Evolutionary conservation across 2,888 invertebrate genomes (phyloP).

Genomic region (Zele albiditarsus): DNA sequence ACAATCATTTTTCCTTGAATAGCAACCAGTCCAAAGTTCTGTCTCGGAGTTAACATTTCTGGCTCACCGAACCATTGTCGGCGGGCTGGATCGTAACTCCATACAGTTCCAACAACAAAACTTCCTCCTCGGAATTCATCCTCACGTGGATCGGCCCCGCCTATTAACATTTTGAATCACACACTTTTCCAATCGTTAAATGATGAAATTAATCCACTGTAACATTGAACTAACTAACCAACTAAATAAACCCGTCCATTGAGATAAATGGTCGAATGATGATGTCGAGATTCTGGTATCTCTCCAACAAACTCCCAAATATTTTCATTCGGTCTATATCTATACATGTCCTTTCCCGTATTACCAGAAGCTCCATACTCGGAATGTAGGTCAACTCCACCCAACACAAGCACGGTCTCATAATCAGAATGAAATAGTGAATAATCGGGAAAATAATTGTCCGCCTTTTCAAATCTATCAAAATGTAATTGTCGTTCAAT

Average conservation of each 20-base stretch:
- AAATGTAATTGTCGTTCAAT: slow-evolving; percentile 44
- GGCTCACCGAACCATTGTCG: slow-evolving; percentile 80
- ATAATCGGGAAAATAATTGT: slow-evolving; percentile 74
- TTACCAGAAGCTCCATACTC: slow-evolving; percentile 76
- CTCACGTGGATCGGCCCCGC: slow-evolving; percentile 80
- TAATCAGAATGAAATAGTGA: slow-evolving; percentile 77
- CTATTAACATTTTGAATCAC: slow-evolving; percentile 66
- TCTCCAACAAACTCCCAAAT: slow-evolving; percentile 81
- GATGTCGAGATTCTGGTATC: slow-evolving; percentile 81
- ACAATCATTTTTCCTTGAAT: slow-evolving; percentile 80
- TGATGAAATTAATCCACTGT: background rate
- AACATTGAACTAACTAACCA: slow-evolving; percentile 70
- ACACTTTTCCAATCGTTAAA: background rate
- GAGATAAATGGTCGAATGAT: slow-evolving; percentile 79
- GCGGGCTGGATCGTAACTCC: slow-evolving; percentile 81
- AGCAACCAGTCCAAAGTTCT: slow-evolving; percentile 82
- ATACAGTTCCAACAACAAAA: slow-evolving; percentile 78
- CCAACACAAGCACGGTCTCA: slow-evolving; percentile 80
- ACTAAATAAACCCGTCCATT: slow-evolving; percentile 80
- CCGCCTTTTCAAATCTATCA: slow-evolving; percentile 52
- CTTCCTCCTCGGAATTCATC: slow-evolving; percentile 76
- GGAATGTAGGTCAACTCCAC: slow-evolving; percentile 80
- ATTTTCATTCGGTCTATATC: slow-evolving; percentile 77
- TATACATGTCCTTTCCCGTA: slow-evolving; percentile 78
- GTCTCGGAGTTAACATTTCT: slow-evolving; percentile 77